phyloP scores from a whole-genome alignment of 2,113 vertebrate species.

The Rhynchomys soricoides region DNA sequence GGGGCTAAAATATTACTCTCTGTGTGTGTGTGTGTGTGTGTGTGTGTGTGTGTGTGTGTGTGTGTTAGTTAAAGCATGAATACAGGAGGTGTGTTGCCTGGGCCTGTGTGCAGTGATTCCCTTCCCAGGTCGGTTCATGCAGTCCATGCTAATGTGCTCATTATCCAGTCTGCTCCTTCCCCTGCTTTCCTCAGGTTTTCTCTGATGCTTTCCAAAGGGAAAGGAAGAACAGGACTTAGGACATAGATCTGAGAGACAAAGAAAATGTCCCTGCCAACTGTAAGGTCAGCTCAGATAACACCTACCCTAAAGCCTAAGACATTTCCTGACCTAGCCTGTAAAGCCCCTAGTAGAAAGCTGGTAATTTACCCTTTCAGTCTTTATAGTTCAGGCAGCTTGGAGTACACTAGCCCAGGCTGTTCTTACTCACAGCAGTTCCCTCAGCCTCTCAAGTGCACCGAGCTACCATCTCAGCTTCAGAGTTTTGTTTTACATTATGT shows the following conservation, averaged over 20 bases:
- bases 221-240: background rate
- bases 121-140: background rate
- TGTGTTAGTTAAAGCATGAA: background rate
- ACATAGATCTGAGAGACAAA: background rate
- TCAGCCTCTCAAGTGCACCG: background rate
- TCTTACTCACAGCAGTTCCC: background rate
- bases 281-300: background rate
- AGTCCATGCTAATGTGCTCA: background rate
- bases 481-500: constrained; percentile 39
- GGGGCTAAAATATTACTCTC: constrained; percentile 56
- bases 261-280: background rate
- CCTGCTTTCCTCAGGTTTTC: background rate
- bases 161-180: background rate
- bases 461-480: background rate
- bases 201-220: background rate
- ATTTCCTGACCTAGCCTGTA: background rate
- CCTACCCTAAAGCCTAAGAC: background rate
- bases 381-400: background rate
- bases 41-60: background rate
- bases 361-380: background rate
- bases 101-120: fast-evolving
- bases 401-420: background rate
- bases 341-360: background rate
- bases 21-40: background rate
- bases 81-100: background rate